Percentiles rank a stretch among this genome's conserved stretches.
phyloP scores from a whole-genome alignment of 2,113 vertebrate species.

The Ellobius talpinus region DNA sequence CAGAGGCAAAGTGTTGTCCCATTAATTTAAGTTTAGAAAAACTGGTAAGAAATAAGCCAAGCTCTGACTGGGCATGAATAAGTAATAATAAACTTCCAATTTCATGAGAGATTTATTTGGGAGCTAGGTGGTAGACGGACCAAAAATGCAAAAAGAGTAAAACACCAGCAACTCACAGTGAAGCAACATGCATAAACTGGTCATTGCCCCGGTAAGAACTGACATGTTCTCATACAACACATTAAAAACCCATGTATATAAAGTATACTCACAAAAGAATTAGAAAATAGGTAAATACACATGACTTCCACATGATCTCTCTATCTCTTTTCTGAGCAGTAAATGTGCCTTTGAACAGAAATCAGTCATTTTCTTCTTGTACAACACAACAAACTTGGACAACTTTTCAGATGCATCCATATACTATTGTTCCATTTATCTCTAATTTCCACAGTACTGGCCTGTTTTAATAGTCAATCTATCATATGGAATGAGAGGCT shows the following conservation, averaged over 20 bases:
- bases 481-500: neutral
- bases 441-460: neutral
- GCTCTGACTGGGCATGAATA: no score
- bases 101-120: no score
- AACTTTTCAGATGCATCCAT: neutral
- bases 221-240: neutral
- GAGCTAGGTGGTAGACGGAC: no score
- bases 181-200: neutral
- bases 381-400: neutral
- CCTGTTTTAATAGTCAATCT: neutral
- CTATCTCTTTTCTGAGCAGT: neutral
- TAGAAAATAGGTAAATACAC: neutral
- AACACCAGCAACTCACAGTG: neutral
- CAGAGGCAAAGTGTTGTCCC: no score
- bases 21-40: no score
- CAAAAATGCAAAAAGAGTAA: no score
- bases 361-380: neutral
- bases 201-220: neutral
- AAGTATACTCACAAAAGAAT: neutral
- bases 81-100: no score
- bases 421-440: neutral
- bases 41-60: no score
- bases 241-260: neutral
- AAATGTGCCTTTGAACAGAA: rapidly evolving
- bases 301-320: neutral